These are phyloP conservation scores for Poecilia latipinna DNA, from an alignment of 2,113 vertebrate species.

Conservation along the genomic window DNA sequence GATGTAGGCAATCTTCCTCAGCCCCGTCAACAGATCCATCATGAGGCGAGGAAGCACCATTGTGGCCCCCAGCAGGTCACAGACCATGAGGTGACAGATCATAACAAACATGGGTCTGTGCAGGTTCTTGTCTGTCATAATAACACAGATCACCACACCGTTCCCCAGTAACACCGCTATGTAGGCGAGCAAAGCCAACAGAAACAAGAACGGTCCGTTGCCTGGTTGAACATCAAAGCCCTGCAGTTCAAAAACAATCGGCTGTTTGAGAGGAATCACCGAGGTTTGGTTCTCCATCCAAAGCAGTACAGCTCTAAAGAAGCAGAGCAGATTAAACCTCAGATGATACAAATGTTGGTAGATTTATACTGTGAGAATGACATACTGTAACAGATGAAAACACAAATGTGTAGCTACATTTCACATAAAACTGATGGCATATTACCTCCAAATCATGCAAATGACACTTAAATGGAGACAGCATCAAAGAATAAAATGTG, in stretches of 20 bases:
- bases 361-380: too few species aligned
- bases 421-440: too few species aligned
- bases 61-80: slow-evolving; percentile 61
- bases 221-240: slow-evolving; percentile 54
- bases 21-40: slow-evolving; percentile 51
- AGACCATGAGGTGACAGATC: slow-evolving; percentile 55
- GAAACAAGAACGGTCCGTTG: slow-evolving; percentile 42
- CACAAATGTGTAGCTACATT: too few species aligned
- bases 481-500: too few species aligned
- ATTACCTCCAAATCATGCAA: not conserved
- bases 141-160: slow-evolving; percentile 40
- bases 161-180: slow-evolving; percentile 51
- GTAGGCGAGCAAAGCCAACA: slow-evolving; percentile 51
- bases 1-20: slow-evolving; percentile 48
- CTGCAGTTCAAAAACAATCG: slow-evolving; percentile 62
- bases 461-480: not conserved
- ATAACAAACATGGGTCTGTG: slow-evolving; percentile 70
- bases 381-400: too few species aligned
- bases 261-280: slow-evolving; percentile 45
- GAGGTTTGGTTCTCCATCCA: too few species aligned
- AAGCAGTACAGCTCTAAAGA: not conserved
- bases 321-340: not conserved
- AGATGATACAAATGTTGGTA: not conserved
- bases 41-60: slow-evolving; percentile 58
- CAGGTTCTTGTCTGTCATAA: slow-evolving; percentile 49